phyloP scores from a whole-genome alignment of 1,140 invertebrate genomes.

The Zaprionus taronus region DNA sequence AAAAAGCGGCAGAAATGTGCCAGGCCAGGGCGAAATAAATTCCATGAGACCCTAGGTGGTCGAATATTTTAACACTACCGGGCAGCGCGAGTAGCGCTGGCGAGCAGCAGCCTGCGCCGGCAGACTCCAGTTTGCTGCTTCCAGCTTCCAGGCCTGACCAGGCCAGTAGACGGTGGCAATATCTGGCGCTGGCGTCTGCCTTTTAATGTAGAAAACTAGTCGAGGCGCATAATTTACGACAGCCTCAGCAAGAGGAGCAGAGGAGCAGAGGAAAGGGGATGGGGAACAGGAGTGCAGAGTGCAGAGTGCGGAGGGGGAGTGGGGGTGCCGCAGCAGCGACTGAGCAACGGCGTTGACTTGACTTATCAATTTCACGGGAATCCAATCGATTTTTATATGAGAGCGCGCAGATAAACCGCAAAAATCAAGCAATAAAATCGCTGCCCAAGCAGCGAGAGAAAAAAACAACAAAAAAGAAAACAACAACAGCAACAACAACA shows the following conservation, averaged over 20 bases:
- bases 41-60: conserved; percentile 81
- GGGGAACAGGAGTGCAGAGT: not conserved
- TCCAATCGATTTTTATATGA: conserved; percentile 84
- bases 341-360: conserved; percentile 70
- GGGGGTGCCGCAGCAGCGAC: not conserved
- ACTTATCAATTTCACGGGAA: conserved; percentile 84
- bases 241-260: conserved; percentile 43
- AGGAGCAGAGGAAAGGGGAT: not conserved
- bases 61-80: conserved; percentile 83
- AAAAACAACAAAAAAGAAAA: conserved; percentile 38
- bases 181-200: conserved; percentile 77
- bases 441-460: conserved; percentile 35
- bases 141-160: not conserved
- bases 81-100: conserved; percentile 40
- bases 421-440: conserved; percentile 82
- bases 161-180: conserved; percentile 64
- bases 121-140: conserved; percentile 30
- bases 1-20: conserved; percentile 81
- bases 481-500: conserved; percentile 42
- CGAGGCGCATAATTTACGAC: conserved; percentile 82
- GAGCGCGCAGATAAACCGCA: conserved; percentile 81
- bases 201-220: conserved; percentile 84
- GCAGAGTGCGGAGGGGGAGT: not conserved
- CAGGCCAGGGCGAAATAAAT: conserved; percentile 68
- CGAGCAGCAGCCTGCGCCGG: not conserved